Conservation (phyloP, 2,888 invertebrate species). For the Hyalella azteca region DNA sequence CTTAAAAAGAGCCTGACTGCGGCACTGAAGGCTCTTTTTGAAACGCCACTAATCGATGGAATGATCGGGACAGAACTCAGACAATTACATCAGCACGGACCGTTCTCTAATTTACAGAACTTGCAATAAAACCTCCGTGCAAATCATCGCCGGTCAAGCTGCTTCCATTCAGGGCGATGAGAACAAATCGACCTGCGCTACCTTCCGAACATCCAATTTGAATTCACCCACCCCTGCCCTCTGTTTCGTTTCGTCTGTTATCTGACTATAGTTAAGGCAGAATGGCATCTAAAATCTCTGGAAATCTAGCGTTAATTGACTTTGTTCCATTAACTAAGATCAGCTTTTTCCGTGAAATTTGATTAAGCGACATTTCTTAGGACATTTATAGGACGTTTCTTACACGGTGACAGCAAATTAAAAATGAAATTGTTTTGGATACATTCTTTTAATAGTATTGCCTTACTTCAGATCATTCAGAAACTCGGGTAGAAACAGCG, state of each 20-base stretch:
- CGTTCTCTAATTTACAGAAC: background rate
- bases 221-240: too few species aligned
- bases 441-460: too few species aligned
- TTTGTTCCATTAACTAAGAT: background rate
- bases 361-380: too few species aligned
- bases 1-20: too few species aligned
- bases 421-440: too few species aligned
- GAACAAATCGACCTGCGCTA: background rate
- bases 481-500: too few species aligned
- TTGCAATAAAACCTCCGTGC: background rate
- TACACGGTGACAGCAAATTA: too few species aligned
- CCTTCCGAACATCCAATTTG: slow-evolving; percentile 7
- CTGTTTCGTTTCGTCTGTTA: background rate
- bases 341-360: background rate
- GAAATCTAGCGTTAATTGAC: background rate
- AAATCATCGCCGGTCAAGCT: slow-evolving; percentile 4
- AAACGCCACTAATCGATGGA: too few species aligned
- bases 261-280: background rate
- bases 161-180: background rate
- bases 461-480: too few species aligned
- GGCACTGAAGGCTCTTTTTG: too few species aligned
- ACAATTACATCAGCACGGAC: background rate
- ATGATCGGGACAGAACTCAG: background rate
- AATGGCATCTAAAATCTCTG: background rate
- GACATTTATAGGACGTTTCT: too few species aligned